These are phyloP conservation scores for Calliopsis andreniformis DNA, from an alignment of 1,140 invertebrate genomes.

Conservation along the genomic window DNA sequence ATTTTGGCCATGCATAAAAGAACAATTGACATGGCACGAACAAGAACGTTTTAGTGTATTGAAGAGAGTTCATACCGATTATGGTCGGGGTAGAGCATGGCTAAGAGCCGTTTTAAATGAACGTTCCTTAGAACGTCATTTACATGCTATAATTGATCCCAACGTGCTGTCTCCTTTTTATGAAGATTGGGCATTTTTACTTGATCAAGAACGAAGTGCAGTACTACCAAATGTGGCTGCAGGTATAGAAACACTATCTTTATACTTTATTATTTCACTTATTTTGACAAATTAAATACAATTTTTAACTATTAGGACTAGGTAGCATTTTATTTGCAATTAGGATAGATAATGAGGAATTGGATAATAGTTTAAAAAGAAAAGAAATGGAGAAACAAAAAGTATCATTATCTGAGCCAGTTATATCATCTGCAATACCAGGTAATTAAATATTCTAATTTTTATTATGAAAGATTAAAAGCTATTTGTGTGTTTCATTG, in stretches of 20 bases:
- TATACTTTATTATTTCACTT: neutral
- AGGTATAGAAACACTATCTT: constrained; percentile 81
- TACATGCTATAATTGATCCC: constrained; percentile 89
- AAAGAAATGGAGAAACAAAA: constrained; percentile 72
- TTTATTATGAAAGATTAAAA: no score
- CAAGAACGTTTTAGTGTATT: constrained; percentile 91
- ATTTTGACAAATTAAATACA: constrained; percentile 42
- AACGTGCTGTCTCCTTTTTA: constrained; percentile 88
- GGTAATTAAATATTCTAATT: constrained; percentile 45
- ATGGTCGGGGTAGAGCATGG: constrained; percentile 92
- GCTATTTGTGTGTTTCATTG: neutral
- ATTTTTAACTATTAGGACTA: constrained; percentile 84
- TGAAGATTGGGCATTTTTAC: constrained; percentile 91
- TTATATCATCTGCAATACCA: constrained; percentile 80
- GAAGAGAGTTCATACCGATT: constrained; percentile 90
- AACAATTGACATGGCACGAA: constrained; percentile 92
- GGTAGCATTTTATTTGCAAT: constrained; percentile 94
- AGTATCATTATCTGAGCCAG: constrained; percentile 80
- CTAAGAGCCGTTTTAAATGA: constrained; percentile 93
- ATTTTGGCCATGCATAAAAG: constrained; percentile 87
- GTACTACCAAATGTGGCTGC: constrained; percentile 91
- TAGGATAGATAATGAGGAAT: constrained; percentile 91
- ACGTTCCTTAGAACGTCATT: constrained; percentile 91
- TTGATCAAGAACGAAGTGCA: constrained; percentile 88
- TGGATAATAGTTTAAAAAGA: constrained; percentile 84